Evolutionary conservation across 1,140 invertebrate genomes (phyloP).

Genomic region (Elymnias hypermnestra): DNA sequence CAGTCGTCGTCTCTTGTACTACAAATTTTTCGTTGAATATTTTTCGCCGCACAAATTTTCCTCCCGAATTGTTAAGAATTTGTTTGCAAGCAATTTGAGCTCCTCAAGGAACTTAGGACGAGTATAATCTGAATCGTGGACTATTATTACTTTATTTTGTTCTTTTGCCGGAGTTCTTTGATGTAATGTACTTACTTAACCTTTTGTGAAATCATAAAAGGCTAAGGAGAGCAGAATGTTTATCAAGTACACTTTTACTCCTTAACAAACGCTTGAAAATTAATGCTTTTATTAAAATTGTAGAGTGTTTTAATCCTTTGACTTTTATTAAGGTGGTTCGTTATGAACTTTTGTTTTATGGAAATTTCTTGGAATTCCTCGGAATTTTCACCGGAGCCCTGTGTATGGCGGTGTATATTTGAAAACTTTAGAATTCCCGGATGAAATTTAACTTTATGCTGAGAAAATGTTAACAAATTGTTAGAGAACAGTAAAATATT

Average conservation of each 20-base stretch:
- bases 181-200: constrained; percentile 9
- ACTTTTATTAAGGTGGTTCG: constrained; percentile 6
- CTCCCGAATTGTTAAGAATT: constrained; percentile 14
- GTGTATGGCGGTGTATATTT: too few relatives aligned
- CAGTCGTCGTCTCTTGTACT: background rate
- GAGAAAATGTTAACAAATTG: too few relatives aligned
- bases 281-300: constrained; percentile 13
- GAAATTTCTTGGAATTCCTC: background rate
- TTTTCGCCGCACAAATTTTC: constrained; percentile 18
- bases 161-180: constrained; percentile 9
- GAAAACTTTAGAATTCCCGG: too few relatives aligned
- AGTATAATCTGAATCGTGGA: constrained; percentile 13
- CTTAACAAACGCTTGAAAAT: constrained; percentile 2
- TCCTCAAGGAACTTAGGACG: constrained; percentile 6
- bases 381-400: background rate
- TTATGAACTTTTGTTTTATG: background rate
- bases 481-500: too few relatives aligned
- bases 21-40: constrained; percentile 19
- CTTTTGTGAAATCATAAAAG: constrained; percentile 9
- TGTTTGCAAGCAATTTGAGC: constrained; percentile 13
- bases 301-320: constrained; percentile 14
- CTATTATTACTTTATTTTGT: constrained; percentile 13
- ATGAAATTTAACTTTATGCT: too few relatives aligned
- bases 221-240: constrained; percentile 5
- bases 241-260: constrained; percentile 8